Conservation (phyloP, 2,113 vertebrate species). For the Pterocles gutturalis region DNA sequence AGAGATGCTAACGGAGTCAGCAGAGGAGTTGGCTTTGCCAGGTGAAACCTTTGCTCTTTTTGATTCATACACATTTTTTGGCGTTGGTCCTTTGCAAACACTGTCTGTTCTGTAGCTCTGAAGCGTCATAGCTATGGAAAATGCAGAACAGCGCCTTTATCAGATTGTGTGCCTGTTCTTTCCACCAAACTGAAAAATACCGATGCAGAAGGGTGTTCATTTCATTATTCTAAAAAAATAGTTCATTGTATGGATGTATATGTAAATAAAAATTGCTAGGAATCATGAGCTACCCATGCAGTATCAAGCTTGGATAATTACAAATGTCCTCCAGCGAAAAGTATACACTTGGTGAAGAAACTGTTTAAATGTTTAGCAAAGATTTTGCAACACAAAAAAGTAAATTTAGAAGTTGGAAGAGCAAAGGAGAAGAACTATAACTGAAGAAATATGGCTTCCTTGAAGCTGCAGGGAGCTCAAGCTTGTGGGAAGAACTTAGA, state of each 20-base stretch:
- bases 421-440: neutral
- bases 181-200: neutral
- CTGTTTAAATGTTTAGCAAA: neutral
- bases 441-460: neutral
- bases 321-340: neutral
- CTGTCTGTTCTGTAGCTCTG: neutral
- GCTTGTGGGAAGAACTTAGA: neutral
- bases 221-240: neutral
- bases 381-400: neutral
- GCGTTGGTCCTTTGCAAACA: neutral
- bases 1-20: slow-evolving; percentile 95
- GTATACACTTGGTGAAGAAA: neutral
- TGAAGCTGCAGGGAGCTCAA: neutral
- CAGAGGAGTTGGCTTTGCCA: slow-evolving; percentile 96
- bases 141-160: neutral
- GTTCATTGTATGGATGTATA: neutral
- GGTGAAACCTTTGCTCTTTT: slow-evolving; percentile 78
- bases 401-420: slow-evolving; percentile 24
- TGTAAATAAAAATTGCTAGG: neutral
- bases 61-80: neutral
- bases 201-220: neutral
- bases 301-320: neutral
- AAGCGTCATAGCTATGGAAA: neutral
- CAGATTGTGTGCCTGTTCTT: neutral
- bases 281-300: neutral